A percentile compares a stretch with the other conserved stretches of the same genome.
Evolutionary conservation across 1,140 invertebrate genomes (phyloP).

Genomic region (Bombus sibiricus): DNA sequence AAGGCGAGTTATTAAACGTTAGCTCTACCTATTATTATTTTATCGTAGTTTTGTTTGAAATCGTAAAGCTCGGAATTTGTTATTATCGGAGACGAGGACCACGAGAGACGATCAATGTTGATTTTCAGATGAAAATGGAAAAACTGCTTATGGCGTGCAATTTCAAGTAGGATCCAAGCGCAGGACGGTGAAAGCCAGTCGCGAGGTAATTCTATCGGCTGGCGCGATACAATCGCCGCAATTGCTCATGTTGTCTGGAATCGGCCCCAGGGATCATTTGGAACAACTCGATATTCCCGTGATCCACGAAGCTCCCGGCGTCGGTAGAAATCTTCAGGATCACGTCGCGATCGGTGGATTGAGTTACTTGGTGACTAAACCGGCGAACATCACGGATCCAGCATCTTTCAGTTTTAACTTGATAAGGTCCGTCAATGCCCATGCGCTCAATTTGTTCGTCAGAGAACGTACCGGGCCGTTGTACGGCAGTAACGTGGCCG

Average conservation of each 20-base stretch:
- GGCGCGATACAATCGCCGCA: slow-evolving; percentile 90
- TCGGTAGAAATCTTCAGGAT: slow-evolving; percentile 92
- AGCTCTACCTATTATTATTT: too few relatives aligned
- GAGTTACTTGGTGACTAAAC: slow-evolving; percentile 83
- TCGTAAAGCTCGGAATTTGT: too few relatives aligned
- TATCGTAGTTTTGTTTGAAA: too few relatives aligned
- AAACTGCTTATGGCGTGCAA: slow-evolving; percentile 85
- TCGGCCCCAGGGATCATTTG: slow-evolving; percentile 87
- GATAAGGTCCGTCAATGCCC: slow-evolving; percentile 82
- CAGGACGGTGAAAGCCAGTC: slow-evolving; percentile 82
- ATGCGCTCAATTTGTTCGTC: slow-evolving; percentile 84
- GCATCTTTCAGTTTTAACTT: slow-evolving; percentile 85
- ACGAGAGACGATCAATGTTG: too few relatives aligned
- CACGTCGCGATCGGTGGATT: slow-evolving; percentile 87
- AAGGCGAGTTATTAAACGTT: slow-evolving; percentile 41
- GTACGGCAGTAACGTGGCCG: slow-evolving; percentile 87
- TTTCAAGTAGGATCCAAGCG: slow-evolving; percentile 83
- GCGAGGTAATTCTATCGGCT: slow-evolving; percentile 89
- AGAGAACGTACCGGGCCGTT: slow-evolving; percentile 84
- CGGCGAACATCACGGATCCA: slow-evolving; percentile 77
- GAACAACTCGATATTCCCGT: slow-evolving; percentile 83
- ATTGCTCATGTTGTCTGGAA: slow-evolving; percentile 91
- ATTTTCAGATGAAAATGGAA: slow-evolving; percentile 68
- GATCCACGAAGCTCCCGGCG: slow-evolving; percentile 85
- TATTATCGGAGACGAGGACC: too few relatives aligned